A percentile compares a stretch with the other conserved stretches of the same genome.
These are phyloP conservation scores for Takifugu bimaculatus DNA, from an alignment of 2,113 vertebrate genomes.

Conservation along the genomic window DNA sequence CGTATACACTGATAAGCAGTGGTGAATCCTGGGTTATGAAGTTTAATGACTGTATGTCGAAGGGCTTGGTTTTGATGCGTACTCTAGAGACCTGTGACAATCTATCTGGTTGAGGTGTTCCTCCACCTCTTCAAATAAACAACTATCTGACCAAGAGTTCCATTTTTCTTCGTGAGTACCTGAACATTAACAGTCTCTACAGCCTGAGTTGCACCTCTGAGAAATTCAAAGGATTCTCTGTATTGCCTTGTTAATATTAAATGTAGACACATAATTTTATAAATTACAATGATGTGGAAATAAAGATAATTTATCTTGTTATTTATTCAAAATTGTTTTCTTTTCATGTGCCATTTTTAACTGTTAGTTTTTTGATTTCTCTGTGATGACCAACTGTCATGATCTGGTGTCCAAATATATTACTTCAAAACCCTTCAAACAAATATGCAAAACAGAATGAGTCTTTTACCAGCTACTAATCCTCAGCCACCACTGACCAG, in stretches of 20 bases:
- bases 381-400: background rate
- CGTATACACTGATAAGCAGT: constrained; percentile 68
- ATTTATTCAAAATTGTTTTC: constrained; percentile 66
- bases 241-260: constrained; percentile 81
- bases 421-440: no score
- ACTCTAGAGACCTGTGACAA: constrained; percentile 57
- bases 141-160: background rate
- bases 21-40: constrained; percentile 65
- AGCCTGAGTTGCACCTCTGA: constrained; percentile 67
- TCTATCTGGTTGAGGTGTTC: constrained; percentile 21
- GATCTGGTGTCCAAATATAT: background rate
- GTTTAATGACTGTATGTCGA: constrained; percentile 66
- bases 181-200: constrained; percentile 50
- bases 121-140: constrained; percentile 1
- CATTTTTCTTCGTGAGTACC: constrained; percentile 8
- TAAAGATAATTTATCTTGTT: constrained; percentile 87
- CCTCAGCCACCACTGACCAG: no score
- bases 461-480: no score
- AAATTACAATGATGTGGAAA: constrained; percentile 77
- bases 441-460: no score
- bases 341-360: background rate
- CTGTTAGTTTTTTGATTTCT: background rate
- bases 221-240: constrained; percentile 70
- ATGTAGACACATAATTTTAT: constrained; percentile 80
- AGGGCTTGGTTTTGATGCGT: constrained; percentile 64